These are phyloP conservation scores for Eospalax fontanierii DNA, from an alignment of 2,797 vertebrate genomes.

Conservation along the genomic window DNA sequence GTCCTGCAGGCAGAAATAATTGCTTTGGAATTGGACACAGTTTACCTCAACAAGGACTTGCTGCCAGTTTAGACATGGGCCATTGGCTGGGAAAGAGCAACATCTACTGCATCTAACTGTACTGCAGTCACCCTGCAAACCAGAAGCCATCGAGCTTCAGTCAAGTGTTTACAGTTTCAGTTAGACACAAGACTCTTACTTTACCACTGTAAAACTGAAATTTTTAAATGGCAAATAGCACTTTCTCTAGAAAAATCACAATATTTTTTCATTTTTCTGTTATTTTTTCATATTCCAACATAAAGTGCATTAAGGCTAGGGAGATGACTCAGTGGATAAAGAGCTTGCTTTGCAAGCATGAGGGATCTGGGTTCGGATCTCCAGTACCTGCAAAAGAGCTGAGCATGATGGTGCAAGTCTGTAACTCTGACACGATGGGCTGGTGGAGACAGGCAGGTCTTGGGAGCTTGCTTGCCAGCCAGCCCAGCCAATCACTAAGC, in stretches of 20 bases:
- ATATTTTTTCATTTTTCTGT: constrained; percentile 33
- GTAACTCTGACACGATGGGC: no score
- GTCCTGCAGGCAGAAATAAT: constrained; percentile 33
- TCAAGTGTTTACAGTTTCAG: not conserved
- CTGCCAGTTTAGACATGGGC: not conserved
- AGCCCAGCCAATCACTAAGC: no score
- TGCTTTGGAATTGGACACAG: not conserved
- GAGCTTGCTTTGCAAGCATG: no score
- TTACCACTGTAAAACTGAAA: not conserved
- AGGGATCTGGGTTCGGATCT: no score
- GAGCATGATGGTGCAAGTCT: no score
- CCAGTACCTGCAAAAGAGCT: no score
- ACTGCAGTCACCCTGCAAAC: not conserved
- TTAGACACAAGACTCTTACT: not conserved
- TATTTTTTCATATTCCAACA: not conserved
- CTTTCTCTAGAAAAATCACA: constrained; percentile 26
- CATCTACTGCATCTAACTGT: constrained; percentile 37
- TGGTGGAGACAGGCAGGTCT: no score
- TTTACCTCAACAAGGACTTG: not conserved
- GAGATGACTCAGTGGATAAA: no score
- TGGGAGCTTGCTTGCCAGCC: no score
- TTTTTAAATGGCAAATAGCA: not conserved
- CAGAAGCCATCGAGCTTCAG: not conserved
- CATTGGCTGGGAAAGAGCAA: not conserved
- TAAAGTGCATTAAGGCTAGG: not conserved